phyloP scores from a whole-genome alignment of 37 sponge, comb jelly and placozoan genomes.

The Crambe crambe region DNA sequence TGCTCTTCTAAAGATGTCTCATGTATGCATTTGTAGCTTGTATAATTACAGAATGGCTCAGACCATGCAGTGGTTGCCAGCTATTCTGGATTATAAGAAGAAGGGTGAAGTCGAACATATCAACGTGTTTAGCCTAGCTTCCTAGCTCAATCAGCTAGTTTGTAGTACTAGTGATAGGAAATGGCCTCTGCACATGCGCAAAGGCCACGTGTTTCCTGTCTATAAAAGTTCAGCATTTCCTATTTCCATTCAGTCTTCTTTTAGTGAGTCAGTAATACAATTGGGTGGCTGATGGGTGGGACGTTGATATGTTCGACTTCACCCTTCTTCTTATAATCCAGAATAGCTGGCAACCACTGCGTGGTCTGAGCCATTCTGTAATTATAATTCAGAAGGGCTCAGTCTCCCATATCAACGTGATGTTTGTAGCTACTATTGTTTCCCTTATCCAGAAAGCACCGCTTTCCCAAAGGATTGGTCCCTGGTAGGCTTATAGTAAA shows the following conservation, averaged over 20 bases:
- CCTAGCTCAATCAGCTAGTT: background rate
- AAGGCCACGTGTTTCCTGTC: background rate
- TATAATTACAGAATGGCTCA: too few species aligned
- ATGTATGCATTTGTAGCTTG: too few species aligned
- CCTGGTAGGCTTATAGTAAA: conserved; percentile 16
- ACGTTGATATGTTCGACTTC: background rate
- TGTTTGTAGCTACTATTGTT: background rate
- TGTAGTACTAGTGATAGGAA: background rate
- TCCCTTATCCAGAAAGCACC: background rate
- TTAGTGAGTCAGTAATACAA: too few species aligned
- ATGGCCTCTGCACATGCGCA: background rate
- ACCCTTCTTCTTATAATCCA: too few species aligned
- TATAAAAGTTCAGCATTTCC: too few species aligned
- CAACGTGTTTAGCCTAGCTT: conserved; percentile 5
- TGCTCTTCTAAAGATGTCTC: too few species aligned
- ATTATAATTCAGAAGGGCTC: conserved; percentile 51
- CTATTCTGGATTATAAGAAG: conserved; percentile 13
- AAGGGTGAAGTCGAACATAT: conserved; percentile 4
- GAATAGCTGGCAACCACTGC: conserved; percentile 31
- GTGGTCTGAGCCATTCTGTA: conserved; percentile 39
- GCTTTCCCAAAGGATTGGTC: too few species aligned
- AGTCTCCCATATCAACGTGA: conserved; percentile 46
- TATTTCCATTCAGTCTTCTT: too few species aligned
- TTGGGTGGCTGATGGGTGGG: too few species aligned
- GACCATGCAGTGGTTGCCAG: conserved; percentile 6